Evolutionary conservation across 2,888 invertebrate genomes (phyloP), one percentile per base, ranked within the genome.

Genomic region (Chesias legatella): DNA sequence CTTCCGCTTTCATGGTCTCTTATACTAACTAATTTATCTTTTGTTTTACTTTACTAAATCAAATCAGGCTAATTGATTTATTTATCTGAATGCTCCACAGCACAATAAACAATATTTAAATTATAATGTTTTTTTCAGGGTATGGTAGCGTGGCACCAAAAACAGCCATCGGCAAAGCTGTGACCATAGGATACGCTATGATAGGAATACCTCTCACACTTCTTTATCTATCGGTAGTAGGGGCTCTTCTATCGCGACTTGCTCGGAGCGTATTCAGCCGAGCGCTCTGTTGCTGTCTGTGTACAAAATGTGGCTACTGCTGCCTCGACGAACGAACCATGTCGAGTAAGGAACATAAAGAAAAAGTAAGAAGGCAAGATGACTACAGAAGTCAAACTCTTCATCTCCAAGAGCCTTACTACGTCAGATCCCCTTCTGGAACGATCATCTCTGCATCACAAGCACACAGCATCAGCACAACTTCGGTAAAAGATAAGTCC

Each of bases 141-240:
- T 98, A 97, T 69, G 98, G 98, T 40, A 97, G 96, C 77, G 94
- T 97, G 37, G 94, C 97, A 0, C 97, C 98, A 0, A 92, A 93
- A 61, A 97, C 98, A 13, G 92, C 94, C n/a, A 84, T 95, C 47
- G 98, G 98, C 5, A 96, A 98, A 77, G 92, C 95, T 23, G 94
- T 97, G 1, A 98, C 98, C n/a, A 93, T 95, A 81, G 93, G 93
- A 9, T 96, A 96, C 78, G 95, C 96, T 24, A 91, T 95, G 53
- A 90, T 97, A 43, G 96, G 97, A 10, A 96, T 97, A 57, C 97
- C 97, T 0, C 79, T 97, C 51, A 96, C 96, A 40, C 90, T 97
- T 43, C 91, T 97, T 33, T 97, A 96, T 76, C 89, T 97, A 54
- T 95, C 96, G 31, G 95, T 94, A 58, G 94, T 96, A 13, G 96